Evolutionary conservation across 2,113 vertebrate species (phyloP), one percentile per base, ranked within the genome.

Genomic region (Halichoeres trimaculatus): DNA sequence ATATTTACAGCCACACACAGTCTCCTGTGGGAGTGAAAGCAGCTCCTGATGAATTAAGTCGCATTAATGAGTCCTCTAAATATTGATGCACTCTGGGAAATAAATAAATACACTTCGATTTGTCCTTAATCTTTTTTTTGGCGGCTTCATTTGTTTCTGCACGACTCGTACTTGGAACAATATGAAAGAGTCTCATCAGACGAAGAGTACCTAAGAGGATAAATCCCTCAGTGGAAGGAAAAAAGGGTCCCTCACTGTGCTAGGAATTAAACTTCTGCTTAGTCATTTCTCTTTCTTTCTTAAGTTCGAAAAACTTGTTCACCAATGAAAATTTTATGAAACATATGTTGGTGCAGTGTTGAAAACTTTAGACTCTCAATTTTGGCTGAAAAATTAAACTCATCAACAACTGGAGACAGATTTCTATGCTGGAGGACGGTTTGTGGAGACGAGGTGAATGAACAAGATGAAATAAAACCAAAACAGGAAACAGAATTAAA

Each of bases 171-270:
- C 20, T 63, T 76, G 82, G 82, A 81, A 67, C 51, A 16, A 22
- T 52, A 70, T 83, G 13, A 81, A 81, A 75, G 72, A 43, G 78
- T 76, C 48, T 79, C 9, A 36, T 81, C 71, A 75, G 68, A 70
- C 8, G 30, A 6, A 52, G 57, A 81, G 30, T 38, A 80, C 22
- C 23, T 48, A 69, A 72, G 62, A 84, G 66, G 64, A 81, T 70
- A 57, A 84, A 86, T 62, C 65, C 36, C 65, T 55, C n/a, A 53
- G 48, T 51, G 48, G 22, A 8, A 22, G 26, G 7, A 22, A 65
- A 68, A 54, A 34, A 20, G 20, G 59, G 63, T 70, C 76, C 54
- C 24, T 74, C 69, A 43, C 40, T 58, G 55, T 22, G 16, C 66
- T 62, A 35, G 5, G 43, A 58, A 84, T 67, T 64, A 20, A 67